Evolutionary conservation across 1,140 invertebrate genomes (phyloP).

Genomic region (Maniola jurtina): DNA sequence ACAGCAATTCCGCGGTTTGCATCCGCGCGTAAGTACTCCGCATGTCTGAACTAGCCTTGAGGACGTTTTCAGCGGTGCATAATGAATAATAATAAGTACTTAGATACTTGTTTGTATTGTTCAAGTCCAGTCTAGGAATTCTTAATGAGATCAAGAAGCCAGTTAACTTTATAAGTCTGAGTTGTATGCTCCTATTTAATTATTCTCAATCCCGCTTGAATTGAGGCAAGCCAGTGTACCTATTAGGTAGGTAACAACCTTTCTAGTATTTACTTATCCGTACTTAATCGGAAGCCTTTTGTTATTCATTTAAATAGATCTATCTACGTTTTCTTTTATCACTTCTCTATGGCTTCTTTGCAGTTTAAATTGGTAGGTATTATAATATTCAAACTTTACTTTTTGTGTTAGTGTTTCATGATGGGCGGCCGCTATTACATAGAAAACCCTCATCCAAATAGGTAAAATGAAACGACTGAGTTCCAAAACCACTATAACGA

Average conservation of each 20-base stretch:
- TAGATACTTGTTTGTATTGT: neutral
- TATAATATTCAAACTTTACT: too few species aligned
- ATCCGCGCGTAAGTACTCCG: too few species aligned
- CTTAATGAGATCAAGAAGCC: constrained; percentile 28
- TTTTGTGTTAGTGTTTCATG: too few species aligned
- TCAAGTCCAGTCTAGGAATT: constrained; percentile 7
- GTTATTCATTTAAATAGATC: constrained; percentile 11
- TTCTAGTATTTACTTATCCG: too few species aligned
- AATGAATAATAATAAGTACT: neutral
- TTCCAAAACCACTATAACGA: too few species aligned
- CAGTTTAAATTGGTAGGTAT: neutral
- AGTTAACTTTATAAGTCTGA: constrained; percentile 26
- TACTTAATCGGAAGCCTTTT: constrained; percentile 11
- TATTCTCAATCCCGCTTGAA: constrained; percentile 15
- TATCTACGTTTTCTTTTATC: constrained; percentile 9
- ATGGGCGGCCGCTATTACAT: too few species aligned
- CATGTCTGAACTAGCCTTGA: too few species aligned
- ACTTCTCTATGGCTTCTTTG: constrained; percentile 10
- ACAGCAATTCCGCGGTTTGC: too few species aligned
- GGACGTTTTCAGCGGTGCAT: neutral
- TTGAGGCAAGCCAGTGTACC: neutral
- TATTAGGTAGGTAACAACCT: neutral
- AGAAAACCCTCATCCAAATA: too few species aligned
- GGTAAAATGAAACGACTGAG: too few species aligned
- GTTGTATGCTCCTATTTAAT: constrained; percentile 14